phyloP scores from a whole-genome alignment of 2,888 invertebrate species.

The Pollenia angustigena region DNA sequence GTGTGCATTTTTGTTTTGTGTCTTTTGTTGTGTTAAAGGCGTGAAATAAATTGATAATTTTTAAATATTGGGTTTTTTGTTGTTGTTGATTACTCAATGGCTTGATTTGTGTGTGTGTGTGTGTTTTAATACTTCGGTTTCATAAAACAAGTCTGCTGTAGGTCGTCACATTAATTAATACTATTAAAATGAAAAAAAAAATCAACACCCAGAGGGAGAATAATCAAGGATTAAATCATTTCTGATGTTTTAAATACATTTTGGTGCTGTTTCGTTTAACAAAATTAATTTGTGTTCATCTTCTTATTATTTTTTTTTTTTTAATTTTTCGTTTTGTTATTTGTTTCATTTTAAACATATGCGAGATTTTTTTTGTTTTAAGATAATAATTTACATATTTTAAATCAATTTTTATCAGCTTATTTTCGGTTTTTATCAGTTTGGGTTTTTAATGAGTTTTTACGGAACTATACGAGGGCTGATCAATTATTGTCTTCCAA shows the following conservation, averaged over 20 bases:
- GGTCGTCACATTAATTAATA: conserved; percentile 77
- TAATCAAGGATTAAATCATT: conserved; percentile 64
- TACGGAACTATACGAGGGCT: conserved; percentile 11
- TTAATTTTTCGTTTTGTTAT: not conserved
- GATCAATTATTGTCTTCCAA: too few species aligned
- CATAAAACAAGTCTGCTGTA: conserved; percentile 78
- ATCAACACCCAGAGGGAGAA: conserved; percentile 46
- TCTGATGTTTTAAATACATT: conserved; percentile 34
- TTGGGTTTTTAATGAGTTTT: not conserved
- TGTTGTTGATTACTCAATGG: conserved; percentile 38
- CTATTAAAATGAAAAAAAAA: conserved; percentile 48
- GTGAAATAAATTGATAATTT: conserved; percentile 73
- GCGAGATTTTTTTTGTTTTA: conserved; percentile 2
- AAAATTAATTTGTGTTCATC: conserved; percentile 41
- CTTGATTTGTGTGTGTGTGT: conserved; percentile 19
- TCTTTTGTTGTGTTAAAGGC: conserved; percentile 69
- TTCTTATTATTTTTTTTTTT: not conserved
- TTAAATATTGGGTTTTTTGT: conserved; percentile 58
- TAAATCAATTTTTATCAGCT: conserved; percentile 51
- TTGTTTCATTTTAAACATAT: conserved; percentile 11
- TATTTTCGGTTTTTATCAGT: conserved; percentile 6
- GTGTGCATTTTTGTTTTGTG: conserved; percentile 21
- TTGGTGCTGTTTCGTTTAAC: conserved; percentile 11
- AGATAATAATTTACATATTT: conserved; percentile 42
- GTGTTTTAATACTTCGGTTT: conserved; percentile 21